These are phyloP conservation scores for Trilocha varians DNA, from an alignment of 2,888 invertebrate species.

Conservation along the genomic window DNA sequence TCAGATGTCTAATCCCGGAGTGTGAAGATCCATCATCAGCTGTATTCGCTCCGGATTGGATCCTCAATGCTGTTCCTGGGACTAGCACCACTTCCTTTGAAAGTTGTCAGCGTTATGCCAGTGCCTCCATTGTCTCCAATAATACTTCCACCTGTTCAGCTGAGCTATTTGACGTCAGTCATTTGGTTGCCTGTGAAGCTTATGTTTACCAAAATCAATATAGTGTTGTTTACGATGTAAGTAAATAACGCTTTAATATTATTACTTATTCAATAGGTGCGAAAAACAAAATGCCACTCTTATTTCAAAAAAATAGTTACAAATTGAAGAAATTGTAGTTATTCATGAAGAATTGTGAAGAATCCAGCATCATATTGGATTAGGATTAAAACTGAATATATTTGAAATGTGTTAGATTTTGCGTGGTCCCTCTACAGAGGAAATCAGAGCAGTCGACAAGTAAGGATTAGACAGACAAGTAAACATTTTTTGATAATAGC, in stretches of 20 bases:
- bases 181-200: constrained; percentile 27
- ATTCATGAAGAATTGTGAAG: too few relatives aligned
- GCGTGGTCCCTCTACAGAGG: not conserved
- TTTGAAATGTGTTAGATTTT: not conserved
- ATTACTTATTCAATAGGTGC: too few relatives aligned
- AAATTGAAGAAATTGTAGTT: too few relatives aligned
- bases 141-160: constrained; percentile 31
- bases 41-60: constrained; percentile 51
- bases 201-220: constrained; percentile 44
- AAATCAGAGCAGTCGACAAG: not conserved
- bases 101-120: constrained; percentile 55
- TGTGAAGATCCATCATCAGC: constrained; percentile 25
- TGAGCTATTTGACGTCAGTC: constrained; percentile 30
- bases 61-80: constrained; percentile 51
- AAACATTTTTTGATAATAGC: too few relatives aligned
- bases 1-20: constrained; percentile 34
- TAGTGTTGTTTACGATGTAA: constrained; percentile 53
- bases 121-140: constrained; percentile 3
- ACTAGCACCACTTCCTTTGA: constrained; percentile 34
- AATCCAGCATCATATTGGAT: too few relatives aligned
- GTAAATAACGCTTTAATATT: constrained; percentile 12
- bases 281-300: too few relatives aligned
- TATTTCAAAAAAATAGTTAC: too few relatives aligned
- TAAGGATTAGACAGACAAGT: too few relatives aligned
- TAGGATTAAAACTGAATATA: too few relatives aligned